phyloP scores from a whole-genome alignment of 2,113 vertebrate species.

The Thunnus maccoyii region DNA sequence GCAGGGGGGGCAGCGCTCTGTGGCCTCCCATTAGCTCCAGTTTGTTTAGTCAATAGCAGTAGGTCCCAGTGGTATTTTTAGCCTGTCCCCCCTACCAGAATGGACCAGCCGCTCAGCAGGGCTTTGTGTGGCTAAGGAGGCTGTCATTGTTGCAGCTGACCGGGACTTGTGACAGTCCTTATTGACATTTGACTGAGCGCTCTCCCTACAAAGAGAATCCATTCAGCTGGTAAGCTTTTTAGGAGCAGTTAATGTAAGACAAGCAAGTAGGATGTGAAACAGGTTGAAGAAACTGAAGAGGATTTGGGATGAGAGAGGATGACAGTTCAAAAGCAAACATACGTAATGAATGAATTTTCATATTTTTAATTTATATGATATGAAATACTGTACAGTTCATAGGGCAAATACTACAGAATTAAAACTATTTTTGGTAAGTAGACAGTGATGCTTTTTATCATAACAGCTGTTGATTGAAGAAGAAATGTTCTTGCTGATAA shows the following conservation, averaged over 20 bases:
- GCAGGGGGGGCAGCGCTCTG: constrained; percentile 12
- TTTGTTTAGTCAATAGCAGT: constrained; percentile 80
- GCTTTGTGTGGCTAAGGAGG: constrained; percentile 68
- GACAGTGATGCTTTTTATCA: too few relatives aligned
- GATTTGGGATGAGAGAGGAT: not conserved
- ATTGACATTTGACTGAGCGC: constrained; percentile 60
- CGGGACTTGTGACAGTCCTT: constrained; percentile 41
- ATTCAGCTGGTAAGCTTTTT: constrained; percentile 39
- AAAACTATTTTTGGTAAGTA: not conserved
- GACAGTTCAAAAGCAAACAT: not conserved
- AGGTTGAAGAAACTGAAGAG: too few relatives aligned
- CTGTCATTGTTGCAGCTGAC: constrained; percentile 48
- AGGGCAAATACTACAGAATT: not conserved
- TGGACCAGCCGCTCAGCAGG: constrained; percentile 52
- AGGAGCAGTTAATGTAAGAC: constrained; percentile 5
- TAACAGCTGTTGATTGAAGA: not conserved
- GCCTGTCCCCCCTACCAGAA: constrained; percentile 57
- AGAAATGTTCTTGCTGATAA: constrained; percentile 16
- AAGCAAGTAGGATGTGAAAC: not conserved
- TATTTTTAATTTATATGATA: not conserved
- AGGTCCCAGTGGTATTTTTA: constrained; percentile 81
- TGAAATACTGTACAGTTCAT: not conserved
- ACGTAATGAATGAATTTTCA: not conserved
- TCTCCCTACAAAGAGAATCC: constrained; percentile 11
- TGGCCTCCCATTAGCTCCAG: constrained; percentile 80